These are phyloP conservation scores for Abrostola triplasia DNA, from an alignment of 2,888 invertebrate genomes.

Conservation along the genomic window DNA sequence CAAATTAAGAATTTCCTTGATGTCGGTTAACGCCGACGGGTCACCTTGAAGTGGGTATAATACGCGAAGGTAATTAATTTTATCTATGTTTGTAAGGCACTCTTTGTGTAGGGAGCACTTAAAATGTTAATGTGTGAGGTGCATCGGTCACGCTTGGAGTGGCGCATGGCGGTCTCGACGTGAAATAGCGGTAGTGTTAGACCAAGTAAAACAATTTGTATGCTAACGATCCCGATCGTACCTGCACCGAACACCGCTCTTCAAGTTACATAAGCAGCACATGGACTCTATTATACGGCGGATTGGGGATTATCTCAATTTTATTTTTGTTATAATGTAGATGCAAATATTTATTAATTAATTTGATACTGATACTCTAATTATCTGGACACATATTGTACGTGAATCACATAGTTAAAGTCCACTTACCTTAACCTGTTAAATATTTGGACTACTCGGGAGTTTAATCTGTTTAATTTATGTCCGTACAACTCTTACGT, in stretches of 20 bases:
- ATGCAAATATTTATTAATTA: too few species aligned
- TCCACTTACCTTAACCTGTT: not conserved
- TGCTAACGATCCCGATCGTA: constrained; percentile 11
- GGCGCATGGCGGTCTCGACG: constrained; percentile 10
- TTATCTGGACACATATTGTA: too few species aligned
- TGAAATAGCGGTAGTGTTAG: constrained; percentile 10
- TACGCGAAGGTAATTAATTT: constrained; percentile 17
- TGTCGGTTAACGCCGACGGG: not conserved
- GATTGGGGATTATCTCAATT: too few species aligned
- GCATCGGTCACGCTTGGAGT: constrained; percentile 30
- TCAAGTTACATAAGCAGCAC: not conserved
- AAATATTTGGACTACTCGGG: not conserved
- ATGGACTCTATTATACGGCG: too few species aligned
- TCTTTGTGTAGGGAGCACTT: constrained; percentile 22
- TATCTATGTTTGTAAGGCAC: constrained; percentile 10
- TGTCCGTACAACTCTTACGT: not conserved
- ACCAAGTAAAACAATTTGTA: constrained; percentile 27
- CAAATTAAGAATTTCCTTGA: constrained; percentile 32
- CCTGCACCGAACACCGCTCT: constrained; percentile 3
- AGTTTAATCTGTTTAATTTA: not conserved
- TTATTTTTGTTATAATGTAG: too few species aligned
- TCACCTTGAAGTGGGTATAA: constrained; percentile 32
- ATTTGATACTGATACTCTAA: too few species aligned
- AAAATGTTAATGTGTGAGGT: constrained; percentile 37
- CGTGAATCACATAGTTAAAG: too few species aligned